Evolutionary conservation across 92 coral and sea anemone genomes (phyloP), one percentile per base, ranked within the genome.

Genomic region (Palythoa heliodiscus): DNA sequence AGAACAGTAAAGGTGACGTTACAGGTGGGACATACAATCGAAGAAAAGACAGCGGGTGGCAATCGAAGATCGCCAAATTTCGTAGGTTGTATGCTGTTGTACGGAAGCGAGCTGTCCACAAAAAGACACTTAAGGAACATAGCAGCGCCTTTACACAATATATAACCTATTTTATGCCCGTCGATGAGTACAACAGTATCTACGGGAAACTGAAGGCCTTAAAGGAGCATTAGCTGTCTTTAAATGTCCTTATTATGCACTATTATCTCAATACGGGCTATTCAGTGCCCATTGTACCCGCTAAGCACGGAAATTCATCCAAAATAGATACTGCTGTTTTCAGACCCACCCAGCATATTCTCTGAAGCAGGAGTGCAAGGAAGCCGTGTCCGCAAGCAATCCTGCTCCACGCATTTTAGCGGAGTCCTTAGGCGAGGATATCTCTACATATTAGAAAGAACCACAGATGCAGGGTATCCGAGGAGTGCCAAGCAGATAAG

Each of bases 201-300:
- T n/a, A 79, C 63, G 89, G 89, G 19, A 86, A 70, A 22, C 87
- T 78, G 29, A 89, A 40, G 57, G 24, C 35, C 9, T 9, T 68
- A 35, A 77, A 78, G 29, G 85, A 66, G 17, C 69, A 86, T 85
- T 52, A 77, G 16, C 71, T 86, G 6, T 29, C 20, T n/a, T 50
- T 54, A 20, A 66, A 69, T 19, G 20, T 50, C 24, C 85, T 89
- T 25, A 70, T 89, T 64, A 68, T 86, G 4, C 86, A 89, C 38
- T 89, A 89, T 40, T 75, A 88, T 80, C 73, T 88, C 63, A 88
- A 83, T 82, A 54, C 90, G n/a, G 87, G 78, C n/a, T 57, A 82
- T 48, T 64, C 86, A 11, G 76, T 68, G 48, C 77, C 86, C 58
- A 58, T 82, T 57, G 60, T 82, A 66, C 61, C 61, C n/a, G 25